phyloP scores from a whole-genome alignment of 2,888 invertebrate genomes.

The Heliconius charithonia region DNA sequence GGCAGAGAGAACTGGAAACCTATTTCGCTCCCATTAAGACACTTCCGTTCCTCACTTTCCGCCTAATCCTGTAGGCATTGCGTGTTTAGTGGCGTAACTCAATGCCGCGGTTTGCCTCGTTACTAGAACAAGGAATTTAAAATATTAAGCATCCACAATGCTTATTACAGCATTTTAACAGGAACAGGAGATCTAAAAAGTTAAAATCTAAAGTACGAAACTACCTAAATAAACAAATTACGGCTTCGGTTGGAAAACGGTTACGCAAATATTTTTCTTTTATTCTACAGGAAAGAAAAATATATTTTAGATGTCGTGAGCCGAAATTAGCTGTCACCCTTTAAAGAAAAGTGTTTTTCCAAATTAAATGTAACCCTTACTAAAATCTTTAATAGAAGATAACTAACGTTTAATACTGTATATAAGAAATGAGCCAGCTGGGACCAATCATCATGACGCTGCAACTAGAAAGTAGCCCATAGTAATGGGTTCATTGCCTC shows the following conservation, averaged over 20 bases:
- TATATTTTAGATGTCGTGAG: too few relatives aligned
- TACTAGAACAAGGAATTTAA: background rate
- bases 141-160: background rate
- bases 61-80: background rate
- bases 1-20: too few relatives aligned
- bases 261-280: too few relatives aligned
- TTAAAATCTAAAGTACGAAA: too few relatives aligned
- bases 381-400: too few relatives aligned
- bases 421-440: background rate
- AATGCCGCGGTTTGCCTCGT: background rate
- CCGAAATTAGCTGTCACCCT: too few relatives aligned
- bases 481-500: constrained; percentile 25
- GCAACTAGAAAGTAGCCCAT: constrained; percentile 33
- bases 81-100: background rate
- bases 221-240: too few relatives aligned
- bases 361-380: background rate
- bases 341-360: background rate
- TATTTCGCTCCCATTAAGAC: background rate
- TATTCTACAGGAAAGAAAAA: too few relatives aligned
- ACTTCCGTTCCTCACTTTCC: background rate
- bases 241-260: too few relatives aligned
- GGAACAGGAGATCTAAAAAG: too few relatives aligned
- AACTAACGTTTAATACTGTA: background rate
- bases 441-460: constrained; percentile 8
- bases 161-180: too few relatives aligned